A percentile compares a stretch with the other conserved stretches of the same genome.
phyloP scores from a whole-genome alignment of 2,888 invertebrate genomes.

The Dorcus hopei region DNA sequence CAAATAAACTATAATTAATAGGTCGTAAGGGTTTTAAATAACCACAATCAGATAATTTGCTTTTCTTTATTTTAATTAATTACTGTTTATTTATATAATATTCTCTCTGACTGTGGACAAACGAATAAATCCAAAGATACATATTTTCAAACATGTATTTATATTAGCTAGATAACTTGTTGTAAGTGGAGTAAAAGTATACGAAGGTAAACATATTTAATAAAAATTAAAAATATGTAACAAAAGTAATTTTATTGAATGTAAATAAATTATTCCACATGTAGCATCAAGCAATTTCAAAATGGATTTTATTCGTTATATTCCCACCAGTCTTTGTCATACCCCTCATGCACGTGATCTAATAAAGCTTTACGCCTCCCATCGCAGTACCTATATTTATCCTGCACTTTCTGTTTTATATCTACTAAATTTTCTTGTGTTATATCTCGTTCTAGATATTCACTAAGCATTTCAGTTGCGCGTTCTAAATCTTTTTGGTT shows the following conservation, averaged over 20 bases:
- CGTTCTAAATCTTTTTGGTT: slow-evolving; percentile 98
- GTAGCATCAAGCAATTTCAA: slow-evolving; percentile 16
- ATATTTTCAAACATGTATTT: neutral
- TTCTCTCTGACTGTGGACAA: slow-evolving; percentile 11
- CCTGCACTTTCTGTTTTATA: slow-evolving; percentile 98
- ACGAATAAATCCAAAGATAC: slow-evolving; percentile 15
- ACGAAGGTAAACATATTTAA: too few relatives aligned
- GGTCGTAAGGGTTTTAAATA: too few relatives aligned
- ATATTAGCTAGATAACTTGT: too few relatives aligned
- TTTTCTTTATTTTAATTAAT: neutral
- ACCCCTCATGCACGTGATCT: slow-evolving; percentile 98
- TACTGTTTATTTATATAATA: slow-evolving; percentile 4
- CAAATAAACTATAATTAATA: too few relatives aligned
- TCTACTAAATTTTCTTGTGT: slow-evolving; percentile 95
- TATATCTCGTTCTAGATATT: slow-evolving; percentile 96
- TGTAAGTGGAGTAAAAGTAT: too few relatives aligned
- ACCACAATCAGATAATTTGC: neutral
- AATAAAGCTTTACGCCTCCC: slow-evolving; percentile 91
- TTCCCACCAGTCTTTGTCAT: slow-evolving; percentile 98
- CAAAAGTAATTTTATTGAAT: slow-evolving; percentile 14
- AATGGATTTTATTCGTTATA: slow-evolving; percentile 49
- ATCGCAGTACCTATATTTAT: slow-evolving; percentile 98
- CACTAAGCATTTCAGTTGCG: slow-evolving; percentile 97
- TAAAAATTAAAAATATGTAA: neutral
- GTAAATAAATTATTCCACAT: slow-evolving; percentile 11